Conservation (phyloP, 2,888 invertebrate species). For the Emmelina monodactyla region DNA sequence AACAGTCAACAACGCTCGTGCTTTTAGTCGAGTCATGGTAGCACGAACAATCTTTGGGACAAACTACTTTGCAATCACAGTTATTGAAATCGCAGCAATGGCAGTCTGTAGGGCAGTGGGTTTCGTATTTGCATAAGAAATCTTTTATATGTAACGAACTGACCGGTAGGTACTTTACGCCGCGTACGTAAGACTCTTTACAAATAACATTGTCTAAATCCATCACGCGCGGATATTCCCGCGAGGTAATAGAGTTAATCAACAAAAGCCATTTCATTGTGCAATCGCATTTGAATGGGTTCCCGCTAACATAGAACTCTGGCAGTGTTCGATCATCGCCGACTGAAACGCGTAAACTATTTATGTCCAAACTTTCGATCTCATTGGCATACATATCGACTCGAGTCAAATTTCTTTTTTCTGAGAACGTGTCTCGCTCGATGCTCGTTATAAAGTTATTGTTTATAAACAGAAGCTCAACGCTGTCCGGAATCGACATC, state of each 20-base stretch:
- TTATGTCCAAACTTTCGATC: slow-evolving; percentile 81
- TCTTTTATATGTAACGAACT: slow-evolving; percentile 79
- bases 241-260: slow-evolving; percentile 82
- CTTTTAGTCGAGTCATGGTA: slow-evolving; percentile 93
- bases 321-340: slow-evolving; percentile 76
- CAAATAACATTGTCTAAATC: slow-evolving; percentile 89
- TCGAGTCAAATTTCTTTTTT: slow-evolving; percentile 82
- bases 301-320: slow-evolving; percentile 90
- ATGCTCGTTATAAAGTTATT: slow-evolving; percentile 85
- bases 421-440: slow-evolving; percentile 83
- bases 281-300: slow-evolving; percentile 94
- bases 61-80: slow-evolving; percentile 94
- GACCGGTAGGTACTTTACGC: slow-evolving; percentile 79
- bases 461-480: slow-evolving; percentile 87
- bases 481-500: slow-evolving; percentile 85
- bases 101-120: slow-evolving; percentile 90
- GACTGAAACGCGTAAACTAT: slow-evolving; percentile 78
- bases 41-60: slow-evolving; percentile 91
- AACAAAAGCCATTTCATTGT: slow-evolving; percentile 94
- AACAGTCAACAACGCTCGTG: slow-evolving; percentile 91
- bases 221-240: slow-evolving; percentile 87
- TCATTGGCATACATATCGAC: slow-evolving; percentile 92
- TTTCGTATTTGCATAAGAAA: slow-evolving; percentile 89
- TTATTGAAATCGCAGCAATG: slow-evolving; percentile 95
- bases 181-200: slow-evolving; percentile 83